Base-by-base conservation (phyloP, 53 echinoderm and acorn worm genomes). In the Arbacia lixula region DNA sequence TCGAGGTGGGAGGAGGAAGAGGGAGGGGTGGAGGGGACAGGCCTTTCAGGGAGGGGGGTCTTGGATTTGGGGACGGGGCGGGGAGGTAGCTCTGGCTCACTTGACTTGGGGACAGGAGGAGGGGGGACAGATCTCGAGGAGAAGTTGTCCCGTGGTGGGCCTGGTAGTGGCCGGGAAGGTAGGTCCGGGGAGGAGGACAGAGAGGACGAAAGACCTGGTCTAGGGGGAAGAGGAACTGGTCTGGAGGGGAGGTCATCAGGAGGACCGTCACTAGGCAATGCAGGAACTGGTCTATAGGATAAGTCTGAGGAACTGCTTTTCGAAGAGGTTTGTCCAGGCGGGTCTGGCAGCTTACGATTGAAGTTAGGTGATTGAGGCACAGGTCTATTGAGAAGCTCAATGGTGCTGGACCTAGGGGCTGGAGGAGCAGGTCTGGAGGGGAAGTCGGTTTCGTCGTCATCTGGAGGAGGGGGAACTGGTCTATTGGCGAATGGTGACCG, bases 151-250 rank as follows among this genome's bases (percentile, higher is more conserved):
- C 2, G 0, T 12, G 51, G 41, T 24, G 9, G 10, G 11, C 64
- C 21, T 35, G 9, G 26, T 20, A 42, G 0, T 14, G 69, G 74
- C 31, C 43, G 31, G 33, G 51, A 16, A 6, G 33, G 74, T 21
- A 33, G 14, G n/a, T n/a, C n/a, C n/a, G n/a, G n/a, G n/a, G n/a
- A n/a, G n/a, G n/a, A n/a, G n/a, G n/a, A n/a, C n/a, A n/a, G n/a
- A n/a, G n/a, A n/a, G n/a, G n/a, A n/a, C n/a, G n/a, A n/a, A n/a
- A n/a, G n/a, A n/a, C n/a, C n/a, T 12, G 51, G 74, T 32, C 51
- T 74, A 2, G 74, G 74, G 19, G 74, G 74, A 5, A 74, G 43
- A 46, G 65, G 67, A 22, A 66, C 49, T 66, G 68, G 84, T 38
- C 68, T 84, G 4, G 84, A 32, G 2, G 84, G 84, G 2, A 67